Conservation (phyloP, 2,113 vertebrate species). For the Micronisus gabar region DNA sequence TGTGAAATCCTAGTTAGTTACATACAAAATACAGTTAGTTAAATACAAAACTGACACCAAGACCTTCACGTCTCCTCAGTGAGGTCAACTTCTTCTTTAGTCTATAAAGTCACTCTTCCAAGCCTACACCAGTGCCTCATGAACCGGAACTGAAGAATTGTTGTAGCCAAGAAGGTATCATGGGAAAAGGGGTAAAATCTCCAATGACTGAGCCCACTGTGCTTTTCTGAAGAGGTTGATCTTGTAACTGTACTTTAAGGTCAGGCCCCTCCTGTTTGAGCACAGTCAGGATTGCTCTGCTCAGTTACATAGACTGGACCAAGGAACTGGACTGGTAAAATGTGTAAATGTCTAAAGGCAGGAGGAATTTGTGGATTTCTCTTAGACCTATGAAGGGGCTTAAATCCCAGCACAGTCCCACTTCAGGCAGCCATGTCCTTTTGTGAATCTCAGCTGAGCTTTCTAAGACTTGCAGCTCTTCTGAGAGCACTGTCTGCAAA, state of each 20-base stretch:
- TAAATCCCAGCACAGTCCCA: not conserved
- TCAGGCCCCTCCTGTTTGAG: not conserved
- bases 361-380: not conserved
- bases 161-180: not conserved
- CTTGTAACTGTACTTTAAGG: not conserved
- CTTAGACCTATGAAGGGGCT: not conserved
- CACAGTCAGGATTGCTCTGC: not conserved
- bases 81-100: not conserved
- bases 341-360: not conserved
- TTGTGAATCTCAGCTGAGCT: not conserved
- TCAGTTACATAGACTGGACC: not conserved
- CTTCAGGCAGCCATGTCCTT: not conserved
- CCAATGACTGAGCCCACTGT: not conserved
- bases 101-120: not conserved
- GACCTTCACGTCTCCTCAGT: not conserved
- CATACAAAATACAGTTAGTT: too few relatives aligned
- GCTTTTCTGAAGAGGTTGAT: not conserved
- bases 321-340: not conserved
- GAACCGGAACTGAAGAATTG: not conserved
- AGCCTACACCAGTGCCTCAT: not conserved
- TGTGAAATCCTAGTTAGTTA: not conserved
- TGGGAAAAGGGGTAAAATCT: not conserved
- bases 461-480: not conserved
- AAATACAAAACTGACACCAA: not conserved
- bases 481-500: not conserved